Base-by-base conservation (phyloP, 2,888 invertebrate species). In the Tiphia femorata region DNA sequence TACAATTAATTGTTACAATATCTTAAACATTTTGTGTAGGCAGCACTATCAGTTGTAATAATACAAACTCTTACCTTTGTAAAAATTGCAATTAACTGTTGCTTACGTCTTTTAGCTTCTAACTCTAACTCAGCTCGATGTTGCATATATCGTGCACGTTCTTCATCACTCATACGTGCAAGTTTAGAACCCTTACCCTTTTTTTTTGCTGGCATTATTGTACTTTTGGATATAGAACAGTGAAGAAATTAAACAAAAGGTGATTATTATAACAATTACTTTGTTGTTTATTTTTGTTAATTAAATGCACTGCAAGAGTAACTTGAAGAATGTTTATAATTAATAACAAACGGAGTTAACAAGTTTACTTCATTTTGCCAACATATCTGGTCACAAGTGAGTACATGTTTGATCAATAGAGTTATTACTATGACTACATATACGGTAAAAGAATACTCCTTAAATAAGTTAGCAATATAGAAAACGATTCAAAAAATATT, bases 21-120 rank as follows among this genome's bases (percentile, higher is more conserved):
- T 7, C 6, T 30, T 14, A 3, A 21, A 14, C 21, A 40, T 21
- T 5, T 40, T 8, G 25, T 5, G 5, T 25, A 8, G 8, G 17
- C n/a, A n/a, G n/a, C 5, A 40, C 17, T 40, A 7, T 20, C 17
- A 40, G 17, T 40, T 19, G 17, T n/a, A 25, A 8, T 25, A 35
- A 44, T n/a, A n/a, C n/a, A n/a, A n/a, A n/a, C n/a, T n/a, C n/a
- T n/a, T 84, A 93, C 94, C 88, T 94, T 94, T 83, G 94, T 91
- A 75, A 92, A 95, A 40, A 90, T 88, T 6, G 91, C 88, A 57
- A 95, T 89, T 0, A 95, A 86, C 75, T 94, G 93, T 73, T 93
- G 89, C 77, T 94, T 94, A 62, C 94, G 87, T 10, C 93, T 85
- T 30, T 90, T 86, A 0, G 92, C 91, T 78, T 95, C 95, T 75